These are phyloP conservation scores for Artemia sinica DNA, from an alignment of 2,888 invertebrate species.

Conservation along the genomic window DNA sequence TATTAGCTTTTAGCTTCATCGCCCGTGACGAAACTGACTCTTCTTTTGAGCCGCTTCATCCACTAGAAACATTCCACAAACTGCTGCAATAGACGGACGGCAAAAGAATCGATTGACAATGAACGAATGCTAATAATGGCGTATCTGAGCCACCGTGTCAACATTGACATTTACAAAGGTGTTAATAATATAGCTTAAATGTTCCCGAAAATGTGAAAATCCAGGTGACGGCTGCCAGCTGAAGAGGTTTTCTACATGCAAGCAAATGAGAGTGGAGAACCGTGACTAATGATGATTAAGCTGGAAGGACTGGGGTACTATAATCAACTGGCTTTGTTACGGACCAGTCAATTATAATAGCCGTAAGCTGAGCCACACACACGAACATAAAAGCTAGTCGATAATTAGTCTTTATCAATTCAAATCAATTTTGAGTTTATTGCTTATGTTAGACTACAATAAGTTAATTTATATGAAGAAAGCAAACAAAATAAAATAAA, in stretches of 20 bases:
- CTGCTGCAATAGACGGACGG: too few species aligned
- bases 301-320: background rate
- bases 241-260: background rate
- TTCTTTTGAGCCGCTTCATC: too few species aligned
- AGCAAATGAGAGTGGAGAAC: slow-evolving; percentile 12
- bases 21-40: too few species aligned
- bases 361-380: slow-evolving; percentile 4
- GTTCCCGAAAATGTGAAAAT: background rate
- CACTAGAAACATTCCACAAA: too few species aligned
- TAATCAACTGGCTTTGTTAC: background rate
- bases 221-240: background rate
- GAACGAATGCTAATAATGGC: background rate
- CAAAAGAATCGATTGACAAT: too few species aligned
- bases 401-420: too few species aligned
- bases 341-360: background rate
- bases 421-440: too few species aligned
- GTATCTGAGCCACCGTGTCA: slow-evolving; percentile 6
- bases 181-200: slow-evolving; percentile 10
- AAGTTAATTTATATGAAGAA: too few species aligned
- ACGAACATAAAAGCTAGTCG: background rate
- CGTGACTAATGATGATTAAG: slow-evolving; percentile 12
- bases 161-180: slow-evolving; percentile 3
- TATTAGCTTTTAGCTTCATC: too few species aligned
- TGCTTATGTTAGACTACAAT: too few species aligned
- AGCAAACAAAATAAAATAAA: too few species aligned